Evolutionary conservation across 2,888 invertebrate genomes (phyloP), one percentile per base, ranked within the genome.

Genomic region (Cephus spinipes): DNA sequence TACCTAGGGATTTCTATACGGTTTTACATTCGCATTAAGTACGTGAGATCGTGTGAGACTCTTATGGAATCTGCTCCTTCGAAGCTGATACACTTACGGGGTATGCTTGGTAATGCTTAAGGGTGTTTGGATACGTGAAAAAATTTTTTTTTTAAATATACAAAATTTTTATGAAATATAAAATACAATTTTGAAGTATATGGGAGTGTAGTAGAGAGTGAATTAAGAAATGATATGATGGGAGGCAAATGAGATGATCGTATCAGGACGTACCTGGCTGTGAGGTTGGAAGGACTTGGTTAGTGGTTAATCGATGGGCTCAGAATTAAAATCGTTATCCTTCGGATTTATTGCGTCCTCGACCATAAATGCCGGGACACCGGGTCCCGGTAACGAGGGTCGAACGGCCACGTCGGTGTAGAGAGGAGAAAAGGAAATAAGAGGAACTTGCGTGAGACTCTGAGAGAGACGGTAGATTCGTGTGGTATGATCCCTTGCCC

Each of bases 331-430:
- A 71, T 32, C 31, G 71, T 71, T 71, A 32, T 33, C 32, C 71
- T 33, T 31, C 3, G 12, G 33, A 71, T 71, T 71, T 33, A 84
- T 76, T 77, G 81, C 76, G 82, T 79, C 78, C 76, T 80, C 76
- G 78, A 55, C 79, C 75, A 76, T 74, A 77, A 77, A 79, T 75
- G 74, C 74, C 32, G 40, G 73, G 40, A 11, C 75, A 69, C 33
- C 55, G 1, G 36, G 68, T 35, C 35, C 34, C 35, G 73, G 12
- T 73, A 31, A 76, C 74, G 74, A 75, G 71, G 69, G 33, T 33
- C 69, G n/a, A 73, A 73, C n/a, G 34, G 23, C 11, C 23, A 75
- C 34, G 71, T 68, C 34, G 1, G 32, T 35, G 15, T 23, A 9
- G 55, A 55, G 2, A 73, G 36, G 78, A 73, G 76, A 75, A 77